Evolutionary conservation across 2,113 vertebrate genomes (phyloP), one percentile per base, ranked within the genome.

Genomic region (Porphyrio hochstetteri): DNA sequence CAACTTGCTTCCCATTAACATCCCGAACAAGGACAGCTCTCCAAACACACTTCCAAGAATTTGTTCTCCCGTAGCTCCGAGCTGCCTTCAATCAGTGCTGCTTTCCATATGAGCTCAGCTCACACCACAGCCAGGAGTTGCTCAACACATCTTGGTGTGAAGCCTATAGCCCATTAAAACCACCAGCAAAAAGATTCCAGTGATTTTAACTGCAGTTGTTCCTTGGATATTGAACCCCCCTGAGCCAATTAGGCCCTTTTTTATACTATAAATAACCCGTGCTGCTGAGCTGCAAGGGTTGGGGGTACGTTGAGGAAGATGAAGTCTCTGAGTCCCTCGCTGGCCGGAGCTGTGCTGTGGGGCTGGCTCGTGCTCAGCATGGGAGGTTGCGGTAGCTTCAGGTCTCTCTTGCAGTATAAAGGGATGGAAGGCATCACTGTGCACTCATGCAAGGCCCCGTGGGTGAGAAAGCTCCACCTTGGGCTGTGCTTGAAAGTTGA

Each of bases 61-160:
- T 76, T 76, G 33, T 52, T 90, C 90, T 23, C 85, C 23, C 2
- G 0, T 69, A 53, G 59, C 78, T 88, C 82, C 0, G 2, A 63
- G 53, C 3, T 65, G 35, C 75, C 50, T 77, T n/a, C 79, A 29
- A 2, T 46, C 29, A 35, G 4, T 2, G 3, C 74, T 55, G 56
- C 44, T 90, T 94, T 76, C 71, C 11, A 2, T 5, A 19, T 80
- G 85, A 95, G 44, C 82, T 96, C 96, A 80, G 82, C 90, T 80
- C 60, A 5, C 50, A 4, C 12, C 50, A 5, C n/a, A 8, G 95
- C 92, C 96, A 94, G 92, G 16, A 69, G 50, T 86, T 97, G 68
- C 95, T 95, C 94, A 95, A 93, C 88, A 9, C 8, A 5, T 23
- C 38, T 69, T 65, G 59, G 55, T 77, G 63, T 7, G 24, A 57